Conservation (phyloP, 2,113 vertebrate genomes). For the Siniperca chuatsi region DNA sequence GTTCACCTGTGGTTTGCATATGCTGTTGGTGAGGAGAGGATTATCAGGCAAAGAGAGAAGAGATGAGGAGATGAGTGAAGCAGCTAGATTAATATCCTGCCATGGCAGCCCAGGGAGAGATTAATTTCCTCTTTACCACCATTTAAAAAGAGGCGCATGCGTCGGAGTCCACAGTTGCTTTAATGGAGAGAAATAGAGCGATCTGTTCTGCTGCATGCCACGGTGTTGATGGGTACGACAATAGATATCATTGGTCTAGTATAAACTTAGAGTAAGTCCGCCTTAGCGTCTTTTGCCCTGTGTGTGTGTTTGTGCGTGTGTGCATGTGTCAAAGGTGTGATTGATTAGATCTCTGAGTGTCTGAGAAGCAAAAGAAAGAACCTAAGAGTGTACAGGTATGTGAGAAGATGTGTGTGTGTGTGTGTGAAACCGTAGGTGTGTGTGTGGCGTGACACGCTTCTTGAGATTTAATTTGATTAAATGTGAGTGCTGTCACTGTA, state of each 20-base stretch:
- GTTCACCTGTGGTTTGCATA: constrained; percentile 73
- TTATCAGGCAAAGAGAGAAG: constrained; percentile 67
- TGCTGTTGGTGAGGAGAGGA: constrained; percentile 72
- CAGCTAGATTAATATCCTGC: constrained; percentile 84
- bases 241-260: constrained; percentile 48
- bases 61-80: constrained; percentile 75
- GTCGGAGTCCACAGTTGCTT: constrained; percentile 31
- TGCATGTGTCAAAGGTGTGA: constrained; percentile 56
- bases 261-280: constrained; percentile 58
- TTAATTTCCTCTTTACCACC: constrained; percentile 82
- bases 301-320: constrained; percentile 27
- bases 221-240: constrained; percentile 47
- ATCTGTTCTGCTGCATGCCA: constrained; percentile 26
- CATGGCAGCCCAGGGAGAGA: constrained; percentile 71
- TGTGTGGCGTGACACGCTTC: constrained; percentile 63
- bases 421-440: constrained; percentile 18
- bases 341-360: constrained; percentile 74
- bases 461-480: constrained; percentile 79
- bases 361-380: constrained; percentile 60
- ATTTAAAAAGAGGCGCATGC: constrained; percentile 64
- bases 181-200: constrained; percentile 46
- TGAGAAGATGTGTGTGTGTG: constrained; percentile 53
- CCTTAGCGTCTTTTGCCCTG: constrained; percentile 41
- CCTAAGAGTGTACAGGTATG: constrained; percentile 47
- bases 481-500: constrained; percentile 71